A percentile compares a stretch with the other conserved stretches of the same genome.
Conservation (phyloP, 2,797 vertebrate species). For the Hozukius guyotensis region DNA sequence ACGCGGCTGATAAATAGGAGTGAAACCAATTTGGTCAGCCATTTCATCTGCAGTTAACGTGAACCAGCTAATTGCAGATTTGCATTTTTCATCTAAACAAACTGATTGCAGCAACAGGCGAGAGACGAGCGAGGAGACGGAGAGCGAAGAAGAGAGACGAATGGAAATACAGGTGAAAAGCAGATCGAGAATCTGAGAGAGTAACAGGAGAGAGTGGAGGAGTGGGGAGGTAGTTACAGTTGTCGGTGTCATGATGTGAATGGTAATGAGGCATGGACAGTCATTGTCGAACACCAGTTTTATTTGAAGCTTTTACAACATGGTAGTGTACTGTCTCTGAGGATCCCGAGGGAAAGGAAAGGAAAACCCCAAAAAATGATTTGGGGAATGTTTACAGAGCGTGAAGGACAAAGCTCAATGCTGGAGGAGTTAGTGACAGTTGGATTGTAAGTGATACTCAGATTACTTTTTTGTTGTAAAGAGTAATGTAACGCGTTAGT, state of each 20-base stretch:
- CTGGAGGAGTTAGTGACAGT: too few species aligned
- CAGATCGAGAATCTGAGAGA: neutral
- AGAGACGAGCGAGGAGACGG: neutral
- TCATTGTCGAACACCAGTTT: neutral
- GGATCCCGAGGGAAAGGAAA: neutral
- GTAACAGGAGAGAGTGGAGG: neutral
- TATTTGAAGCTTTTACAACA: slow-evolving; percentile 1
- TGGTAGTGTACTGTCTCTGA: neutral
- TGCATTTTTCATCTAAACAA: slow-evolving; percentile 33
- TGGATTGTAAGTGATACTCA: neutral
- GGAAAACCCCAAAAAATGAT: neutral
- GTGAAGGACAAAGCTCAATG: neutral
- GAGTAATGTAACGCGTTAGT: neutral
- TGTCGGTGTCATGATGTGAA: slow-evolving; percentile 27
- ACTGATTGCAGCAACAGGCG: slow-evolving; percentile 7
- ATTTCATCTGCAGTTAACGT: slow-evolving; percentile 28
- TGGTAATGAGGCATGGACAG: slow-evolving; percentile 18
- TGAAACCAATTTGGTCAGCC: slow-evolving; percentile 36
- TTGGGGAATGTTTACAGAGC: neutral
- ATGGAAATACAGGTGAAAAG: neutral
- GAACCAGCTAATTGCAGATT: slow-evolving; percentile 49
- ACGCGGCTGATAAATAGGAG: neutral
- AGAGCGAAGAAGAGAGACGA: neutral
- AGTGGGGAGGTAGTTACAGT: slow-evolving; percentile 8
- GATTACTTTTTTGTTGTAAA: neutral